These are phyloP conservation scores for Meloe dianella DNA, from an alignment of 2,888 invertebrate species.

Conservation along the genomic window DNA sequence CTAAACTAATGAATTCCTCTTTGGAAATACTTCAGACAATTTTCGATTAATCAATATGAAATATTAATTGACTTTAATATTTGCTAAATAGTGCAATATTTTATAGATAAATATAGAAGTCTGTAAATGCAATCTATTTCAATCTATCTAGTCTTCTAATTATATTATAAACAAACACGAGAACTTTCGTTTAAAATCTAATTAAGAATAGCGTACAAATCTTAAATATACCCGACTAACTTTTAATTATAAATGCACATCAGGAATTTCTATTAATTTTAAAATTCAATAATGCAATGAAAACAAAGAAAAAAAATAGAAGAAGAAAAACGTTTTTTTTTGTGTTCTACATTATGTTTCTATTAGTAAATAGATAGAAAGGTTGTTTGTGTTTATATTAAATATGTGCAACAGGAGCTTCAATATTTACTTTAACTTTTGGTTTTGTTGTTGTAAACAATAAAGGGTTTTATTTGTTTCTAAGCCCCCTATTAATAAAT, in stretches of 20 bases:
- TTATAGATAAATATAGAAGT: background rate
- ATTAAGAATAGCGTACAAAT: conserved; percentile 26
- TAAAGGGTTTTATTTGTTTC: conserved; percentile 36
- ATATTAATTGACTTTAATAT: background rate
- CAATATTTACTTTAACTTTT: conserved; percentile 33
- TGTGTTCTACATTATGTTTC: background rate
- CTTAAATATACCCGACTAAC: conserved; percentile 12
- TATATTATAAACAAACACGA: conserved; percentile 22
- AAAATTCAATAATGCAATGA: background rate
- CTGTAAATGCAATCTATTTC: background rate
- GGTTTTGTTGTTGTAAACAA: conserved; percentile 38
- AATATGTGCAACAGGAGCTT: conserved; percentile 22
- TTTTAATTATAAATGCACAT: conserved; percentile 29
- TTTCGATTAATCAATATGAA: background rate
- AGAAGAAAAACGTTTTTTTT: background rate
- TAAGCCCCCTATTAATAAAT: conserved; percentile 38
- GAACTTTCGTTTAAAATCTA: conserved; percentile 28
- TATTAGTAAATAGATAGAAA: no score
- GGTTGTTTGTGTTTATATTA: background rate
- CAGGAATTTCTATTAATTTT: conserved; percentile 19
- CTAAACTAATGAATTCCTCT: no score
- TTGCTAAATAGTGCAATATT: background rate
- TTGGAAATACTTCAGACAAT: background rate
- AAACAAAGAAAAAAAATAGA: background rate
- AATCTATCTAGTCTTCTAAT: background rate